phyloP scores from a whole-genome alignment of 2,888 invertebrate species.

The Actias luna region DNA sequence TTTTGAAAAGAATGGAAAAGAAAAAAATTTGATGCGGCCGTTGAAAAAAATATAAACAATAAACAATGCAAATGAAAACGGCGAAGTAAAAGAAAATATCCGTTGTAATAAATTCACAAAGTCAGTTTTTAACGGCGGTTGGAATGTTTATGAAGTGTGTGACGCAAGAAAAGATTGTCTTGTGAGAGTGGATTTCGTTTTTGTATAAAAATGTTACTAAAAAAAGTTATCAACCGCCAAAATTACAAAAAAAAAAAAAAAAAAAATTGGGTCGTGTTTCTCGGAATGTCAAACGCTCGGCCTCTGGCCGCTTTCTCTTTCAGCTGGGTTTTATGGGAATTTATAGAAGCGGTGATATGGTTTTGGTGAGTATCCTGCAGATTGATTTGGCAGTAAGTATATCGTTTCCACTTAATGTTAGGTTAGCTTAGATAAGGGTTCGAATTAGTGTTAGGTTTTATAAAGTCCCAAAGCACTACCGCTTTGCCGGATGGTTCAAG shows the following conservation, averaged over 20 bases:
- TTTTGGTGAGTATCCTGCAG: neutral
- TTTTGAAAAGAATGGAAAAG: constrained; percentile 34
- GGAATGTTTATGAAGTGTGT: constrained; percentile 44
- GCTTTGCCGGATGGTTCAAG: too few species aligned
- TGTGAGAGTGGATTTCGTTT: constrained; percentile 58
- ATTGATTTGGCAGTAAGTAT: too few species aligned
- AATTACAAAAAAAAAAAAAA: too few species aligned
- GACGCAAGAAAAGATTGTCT: constrained; percentile 73
- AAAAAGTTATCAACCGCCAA: constrained; percentile 35
- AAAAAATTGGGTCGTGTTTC: constrained; percentile 38
- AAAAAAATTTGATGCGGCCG: neutral
- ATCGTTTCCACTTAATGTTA: too few species aligned
- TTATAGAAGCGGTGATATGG: neutral
- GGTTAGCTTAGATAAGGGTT: too few species aligned
- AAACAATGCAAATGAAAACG: constrained; percentile 21
- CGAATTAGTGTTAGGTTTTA: too few species aligned
- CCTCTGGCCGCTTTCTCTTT: constrained; percentile 10
- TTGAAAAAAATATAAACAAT: too few species aligned
- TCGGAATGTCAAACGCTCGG: constrained; percentile 30
- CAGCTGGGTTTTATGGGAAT: neutral
- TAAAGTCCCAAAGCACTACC: too few species aligned
- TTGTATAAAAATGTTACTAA: constrained; percentile 62
- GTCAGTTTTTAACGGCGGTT: constrained; percentile 53
- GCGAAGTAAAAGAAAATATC: constrained; percentile 17
- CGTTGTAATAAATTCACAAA: neutral